phyloP scores from a whole-genome alignment of 2,113 vertebrate species.

The Colinus virginianus region DNA sequence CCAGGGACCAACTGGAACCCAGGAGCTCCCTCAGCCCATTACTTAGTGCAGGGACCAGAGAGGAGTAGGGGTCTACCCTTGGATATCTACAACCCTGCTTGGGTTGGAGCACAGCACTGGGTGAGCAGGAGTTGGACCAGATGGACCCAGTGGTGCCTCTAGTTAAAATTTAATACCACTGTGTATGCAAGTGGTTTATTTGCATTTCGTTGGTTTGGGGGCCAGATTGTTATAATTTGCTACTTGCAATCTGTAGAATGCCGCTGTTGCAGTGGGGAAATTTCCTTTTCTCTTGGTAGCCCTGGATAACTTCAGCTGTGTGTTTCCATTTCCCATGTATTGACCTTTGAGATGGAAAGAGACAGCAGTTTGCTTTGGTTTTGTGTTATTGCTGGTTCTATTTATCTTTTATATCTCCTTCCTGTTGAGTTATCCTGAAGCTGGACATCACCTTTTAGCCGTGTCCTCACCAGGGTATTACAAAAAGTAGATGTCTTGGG shows the following conservation, averaged over 20 bases:
- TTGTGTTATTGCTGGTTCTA: neutral
- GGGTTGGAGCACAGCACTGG: neutral
- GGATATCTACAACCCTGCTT: neutral
- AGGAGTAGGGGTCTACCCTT: neutral
- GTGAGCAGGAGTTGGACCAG: neutral
- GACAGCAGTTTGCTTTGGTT: neutral
- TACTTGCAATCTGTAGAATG: neutral
- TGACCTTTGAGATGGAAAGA: neutral
- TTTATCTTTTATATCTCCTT: neutral
- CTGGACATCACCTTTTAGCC: rapidly evolving
- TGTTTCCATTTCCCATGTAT: neutral
- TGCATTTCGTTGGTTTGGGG: neutral
- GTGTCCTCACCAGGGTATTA: neutral
- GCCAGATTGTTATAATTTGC: neutral
- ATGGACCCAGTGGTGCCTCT: too few species aligned
- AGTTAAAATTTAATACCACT: neutral
- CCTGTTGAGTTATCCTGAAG: neutral
- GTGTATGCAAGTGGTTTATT: too few species aligned
- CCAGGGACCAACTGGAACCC: neutral
- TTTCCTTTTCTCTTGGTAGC: neutral
- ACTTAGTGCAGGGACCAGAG: neutral
- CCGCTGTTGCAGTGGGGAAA: neutral
- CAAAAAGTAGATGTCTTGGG: neutral
- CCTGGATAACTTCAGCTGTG: neutral
- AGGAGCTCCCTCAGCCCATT: neutral